phyloP scores from a whole-genome alignment of 2,113 vertebrate genomes.

The Otocyon megalotis region DNA sequence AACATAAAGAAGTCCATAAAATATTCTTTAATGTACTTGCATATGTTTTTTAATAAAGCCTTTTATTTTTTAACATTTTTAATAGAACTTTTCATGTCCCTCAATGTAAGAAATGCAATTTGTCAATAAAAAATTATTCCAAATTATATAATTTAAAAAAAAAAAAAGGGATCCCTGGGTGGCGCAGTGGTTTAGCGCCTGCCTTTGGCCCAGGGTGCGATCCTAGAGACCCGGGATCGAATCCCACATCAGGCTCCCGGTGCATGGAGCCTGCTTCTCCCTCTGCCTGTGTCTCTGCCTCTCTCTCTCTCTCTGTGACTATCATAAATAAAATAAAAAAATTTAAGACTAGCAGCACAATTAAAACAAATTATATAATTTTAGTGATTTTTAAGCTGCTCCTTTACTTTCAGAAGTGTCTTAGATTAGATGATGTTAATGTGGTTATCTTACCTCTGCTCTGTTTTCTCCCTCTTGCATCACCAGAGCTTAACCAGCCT shows the following conservation, averaged over 20 bases:
- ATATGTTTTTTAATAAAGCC: neutral
- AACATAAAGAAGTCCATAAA: neutral
- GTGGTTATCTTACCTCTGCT: neutral
- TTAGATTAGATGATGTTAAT: neutral
- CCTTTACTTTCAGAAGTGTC: neutral
- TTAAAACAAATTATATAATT: neutral
- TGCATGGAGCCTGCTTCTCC: no score
- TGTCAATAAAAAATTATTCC: neutral
- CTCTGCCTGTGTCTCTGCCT: no score
- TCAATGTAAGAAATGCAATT: neutral
- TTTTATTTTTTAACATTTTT: constrained; percentile 23
- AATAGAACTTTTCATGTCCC: neutral
- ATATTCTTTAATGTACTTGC: neutral
- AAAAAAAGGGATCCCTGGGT: no score
- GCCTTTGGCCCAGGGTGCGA: no score
- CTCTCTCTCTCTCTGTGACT: no score
- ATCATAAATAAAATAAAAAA: no score
- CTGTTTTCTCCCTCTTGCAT: neutral
- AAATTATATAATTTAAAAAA: neutral
- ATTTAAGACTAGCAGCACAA: no score
- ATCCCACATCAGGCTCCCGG: no score
- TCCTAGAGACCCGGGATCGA: no score
- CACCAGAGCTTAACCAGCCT: neutral
- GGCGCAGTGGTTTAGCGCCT: no score
- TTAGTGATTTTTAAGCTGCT: neutral